Percentiles rank a stretch among this genome's conserved stretches.
Conservation (phyloP, 2,888 invertebrate species). For the Smittia sp. region DNA sequence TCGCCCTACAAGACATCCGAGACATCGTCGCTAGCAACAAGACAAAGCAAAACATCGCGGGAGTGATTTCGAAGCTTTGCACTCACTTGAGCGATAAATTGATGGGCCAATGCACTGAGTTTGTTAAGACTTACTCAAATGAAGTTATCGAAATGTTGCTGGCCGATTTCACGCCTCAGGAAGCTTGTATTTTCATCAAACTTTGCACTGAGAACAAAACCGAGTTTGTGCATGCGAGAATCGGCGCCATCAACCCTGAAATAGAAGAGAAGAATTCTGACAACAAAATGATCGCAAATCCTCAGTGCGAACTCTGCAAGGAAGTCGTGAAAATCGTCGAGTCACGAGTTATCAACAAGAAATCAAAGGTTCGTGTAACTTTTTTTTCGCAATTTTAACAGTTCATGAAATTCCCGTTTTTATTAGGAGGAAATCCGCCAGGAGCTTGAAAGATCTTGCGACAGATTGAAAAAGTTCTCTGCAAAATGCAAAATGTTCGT, state of each 20-base stretch:
- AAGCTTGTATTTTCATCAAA: conserved; percentile 75
- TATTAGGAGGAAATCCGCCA: conserved; percentile 54
- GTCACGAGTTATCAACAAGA: conserved; percentile 48
- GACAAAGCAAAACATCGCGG: conserved; percentile 69
- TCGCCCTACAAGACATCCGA: conserved; percentile 75
- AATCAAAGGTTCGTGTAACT: conserved; percentile 33
- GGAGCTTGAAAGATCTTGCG: conserved; percentile 49
- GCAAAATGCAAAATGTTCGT: conserved; percentile 69
- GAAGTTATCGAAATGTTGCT: conserved; percentile 75
- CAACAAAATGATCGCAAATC: conserved; percentile 57
- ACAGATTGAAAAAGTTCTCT: conserved; percentile 49
- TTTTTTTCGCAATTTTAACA: background rate
- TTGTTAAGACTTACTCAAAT: conserved; percentile 72
- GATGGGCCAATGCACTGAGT: conserved; percentile 66
- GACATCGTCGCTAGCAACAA: conserved; percentile 68
- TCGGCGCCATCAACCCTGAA: conserved; percentile 34
- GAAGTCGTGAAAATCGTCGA: conserved; percentile 49
- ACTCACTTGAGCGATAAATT: conserved; percentile 63
- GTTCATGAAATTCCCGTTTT: conserved; percentile 35
- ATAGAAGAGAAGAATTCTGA: conserved; percentile 33
- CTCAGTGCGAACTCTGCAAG: conserved; percentile 47
- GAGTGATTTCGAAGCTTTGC: conserved; percentile 70
- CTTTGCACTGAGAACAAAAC: conserved; percentile 62
- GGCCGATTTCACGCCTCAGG: conserved; percentile 71
- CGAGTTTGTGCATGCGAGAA: conserved; percentile 45